Evolutionary conservation across 1,140 invertebrate genomes (phyloP).

Genomic region (Scaptodrosophila lebanonensis): DNA sequence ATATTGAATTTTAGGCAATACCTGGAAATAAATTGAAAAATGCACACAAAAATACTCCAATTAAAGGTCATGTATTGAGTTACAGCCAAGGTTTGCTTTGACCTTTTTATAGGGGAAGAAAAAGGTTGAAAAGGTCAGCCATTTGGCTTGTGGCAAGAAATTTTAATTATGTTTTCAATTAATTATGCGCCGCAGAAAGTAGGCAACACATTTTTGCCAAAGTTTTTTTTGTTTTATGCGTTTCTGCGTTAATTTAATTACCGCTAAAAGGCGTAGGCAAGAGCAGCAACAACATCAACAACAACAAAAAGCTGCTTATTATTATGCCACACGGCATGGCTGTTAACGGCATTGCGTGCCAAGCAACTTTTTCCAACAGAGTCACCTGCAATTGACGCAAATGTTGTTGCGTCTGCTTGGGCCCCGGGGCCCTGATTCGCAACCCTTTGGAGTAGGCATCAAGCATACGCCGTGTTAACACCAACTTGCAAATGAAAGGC

Average conservation of each 20-base stretch:
- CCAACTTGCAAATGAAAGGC: constrained; percentile 19
- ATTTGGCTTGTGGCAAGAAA: neutral
- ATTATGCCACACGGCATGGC: constrained; percentile 72
- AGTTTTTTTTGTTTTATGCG: constrained; percentile 17
- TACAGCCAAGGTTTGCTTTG: constrained; percentile 15
- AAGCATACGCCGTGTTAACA: constrained; percentile 55
- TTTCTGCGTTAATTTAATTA: constrained; percentile 68
- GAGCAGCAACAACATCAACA: constrained; percentile 30
- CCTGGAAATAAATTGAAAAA: constrained; percentile 40
- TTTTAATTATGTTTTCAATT: constrained; percentile 74
- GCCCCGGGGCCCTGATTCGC: constrained; percentile 20
- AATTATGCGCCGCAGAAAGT: constrained; percentile 49
- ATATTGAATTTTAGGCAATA: no score
- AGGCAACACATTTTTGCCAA: constrained; percentile 48
- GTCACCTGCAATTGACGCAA: constrained; percentile 70
- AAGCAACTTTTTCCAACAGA: constrained; percentile 50
- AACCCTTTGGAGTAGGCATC: constrained; percentile 34
- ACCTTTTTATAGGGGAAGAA: constrained; percentile 10
- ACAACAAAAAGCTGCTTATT: constrained; percentile 39
- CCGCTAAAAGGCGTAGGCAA: constrained; percentile 42
- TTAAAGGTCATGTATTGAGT: constrained; percentile 25
- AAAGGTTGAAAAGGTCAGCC: neutral
- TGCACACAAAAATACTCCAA: constrained; percentile 33
- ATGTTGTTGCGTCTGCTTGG: neutral
- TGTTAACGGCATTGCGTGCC: constrained; percentile 61